Conservation (phyloP, 2,888 invertebrate genomes). For the Nipponacmea schrenckii region DNA sequence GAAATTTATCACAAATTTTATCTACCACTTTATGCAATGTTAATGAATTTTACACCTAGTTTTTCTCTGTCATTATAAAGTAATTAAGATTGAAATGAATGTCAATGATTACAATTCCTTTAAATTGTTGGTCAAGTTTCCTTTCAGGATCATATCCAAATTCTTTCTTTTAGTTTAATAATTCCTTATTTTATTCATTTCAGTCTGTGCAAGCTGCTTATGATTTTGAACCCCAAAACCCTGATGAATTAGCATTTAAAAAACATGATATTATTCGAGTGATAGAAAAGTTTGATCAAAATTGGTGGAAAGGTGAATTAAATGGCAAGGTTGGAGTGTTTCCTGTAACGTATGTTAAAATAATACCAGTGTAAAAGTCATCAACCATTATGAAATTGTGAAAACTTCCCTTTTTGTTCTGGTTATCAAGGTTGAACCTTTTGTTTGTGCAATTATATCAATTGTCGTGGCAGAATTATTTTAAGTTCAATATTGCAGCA, state of each 20-base stretch:
- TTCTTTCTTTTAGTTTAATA: too few relatives aligned
- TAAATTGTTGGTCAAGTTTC: too few relatives aligned
- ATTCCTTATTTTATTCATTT: too few relatives aligned
- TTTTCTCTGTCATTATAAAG: too few relatives aligned
- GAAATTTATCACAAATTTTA: background rate
- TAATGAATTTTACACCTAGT: too few relatives aligned
- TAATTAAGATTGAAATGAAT: too few relatives aligned
- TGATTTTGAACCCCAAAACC: constrained; percentile 98
- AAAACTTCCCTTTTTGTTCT: background rate
- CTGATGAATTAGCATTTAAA: constrained; percentile 95
- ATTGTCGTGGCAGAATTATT: too few relatives aligned
- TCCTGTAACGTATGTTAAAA: constrained; percentile 92
- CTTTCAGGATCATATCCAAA: too few relatives aligned
- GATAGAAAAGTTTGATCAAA: constrained; percentile 88
- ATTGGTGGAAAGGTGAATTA: constrained; percentile 86
- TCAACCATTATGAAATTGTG: background rate
- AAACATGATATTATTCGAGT: constrained; percentile 98
- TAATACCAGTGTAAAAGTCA: background rate
- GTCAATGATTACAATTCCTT: too few relatives aligned
- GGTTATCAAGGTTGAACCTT: background rate
- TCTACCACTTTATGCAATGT: too few relatives aligned
- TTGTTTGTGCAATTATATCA: background rate
- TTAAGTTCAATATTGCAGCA: too few relatives aligned
- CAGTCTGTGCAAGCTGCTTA: constrained; percentile 89
- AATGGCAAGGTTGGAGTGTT: constrained; percentile 79